These are phyloP conservation scores for Zelostemma sp. DNA, from an alignment of 1,140 invertebrate genomes.

Conservation along the genomic window DNA sequence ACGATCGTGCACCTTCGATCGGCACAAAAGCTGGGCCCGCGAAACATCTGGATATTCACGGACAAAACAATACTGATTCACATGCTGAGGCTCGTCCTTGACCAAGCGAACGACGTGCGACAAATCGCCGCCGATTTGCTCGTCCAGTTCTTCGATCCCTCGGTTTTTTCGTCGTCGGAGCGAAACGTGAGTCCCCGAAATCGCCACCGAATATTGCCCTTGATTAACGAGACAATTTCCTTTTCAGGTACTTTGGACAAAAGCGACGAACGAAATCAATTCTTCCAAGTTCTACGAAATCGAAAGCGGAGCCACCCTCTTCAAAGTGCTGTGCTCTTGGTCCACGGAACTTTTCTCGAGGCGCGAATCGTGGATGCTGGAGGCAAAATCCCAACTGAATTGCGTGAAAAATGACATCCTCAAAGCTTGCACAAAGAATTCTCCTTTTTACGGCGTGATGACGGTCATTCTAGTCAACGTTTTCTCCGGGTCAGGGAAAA, in stretches of 20 bases:
- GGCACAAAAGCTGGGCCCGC: not conserved
- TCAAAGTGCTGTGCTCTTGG: slow-evolving; percentile 59
- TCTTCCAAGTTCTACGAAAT: slow-evolving; percentile 72
- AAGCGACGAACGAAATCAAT: slow-evolving; percentile 64
- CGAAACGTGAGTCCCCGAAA: slow-evolving; percentile 52
- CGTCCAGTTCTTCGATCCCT: slow-evolving; percentile 57
- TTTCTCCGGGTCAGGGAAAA: slow-evolving; percentile 41
- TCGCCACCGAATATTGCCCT: too few species aligned
- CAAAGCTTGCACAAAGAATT: slow-evolving; percentile 54
- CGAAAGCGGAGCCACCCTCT: slow-evolving; percentile 70
- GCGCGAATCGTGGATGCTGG: slow-evolving; percentile 44
- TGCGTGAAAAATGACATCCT: slow-evolving; percentile 63
- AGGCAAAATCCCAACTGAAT: slow-evolving; percentile 54
- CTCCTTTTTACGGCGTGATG: slow-evolving; percentile 62
- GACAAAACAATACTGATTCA: slow-evolving; percentile 47
- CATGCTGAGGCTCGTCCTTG: slow-evolving; percentile 61
- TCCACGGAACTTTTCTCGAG: slow-evolving; percentile 11
- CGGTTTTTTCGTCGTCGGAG: slow-evolving; percentile 39
- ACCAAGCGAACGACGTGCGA: slow-evolving; percentile 69
- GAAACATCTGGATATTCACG: slow-evolving; percentile 58
- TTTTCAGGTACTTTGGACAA: slow-evolving; percentile 53
- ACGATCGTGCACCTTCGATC: not conserved
- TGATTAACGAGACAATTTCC: too few species aligned
- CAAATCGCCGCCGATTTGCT: slow-evolving; percentile 64
- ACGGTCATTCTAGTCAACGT: slow-evolving; percentile 51